Evolutionary conservation across 1,140 invertebrate species (phyloP).

Genomic region (Danaus melanippus): DNA sequence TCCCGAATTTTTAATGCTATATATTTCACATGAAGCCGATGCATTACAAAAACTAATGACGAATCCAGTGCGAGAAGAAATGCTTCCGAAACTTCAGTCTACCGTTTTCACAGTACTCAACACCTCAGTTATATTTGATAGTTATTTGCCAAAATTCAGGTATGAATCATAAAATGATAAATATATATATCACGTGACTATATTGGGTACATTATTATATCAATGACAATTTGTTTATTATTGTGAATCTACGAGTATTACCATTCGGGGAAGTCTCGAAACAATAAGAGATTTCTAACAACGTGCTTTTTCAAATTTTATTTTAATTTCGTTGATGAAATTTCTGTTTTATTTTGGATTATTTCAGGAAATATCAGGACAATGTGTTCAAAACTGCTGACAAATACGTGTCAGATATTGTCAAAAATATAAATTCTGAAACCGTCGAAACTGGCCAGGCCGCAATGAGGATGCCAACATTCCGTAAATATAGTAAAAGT

Average conservation of each 20-base stretch:
- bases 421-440: conserved; percentile 22
- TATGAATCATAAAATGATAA: conserved; percentile 14
- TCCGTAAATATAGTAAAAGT: too few species aligned
- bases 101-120: conserved; percentile 41
- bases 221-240: too few species aligned
- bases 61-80: conserved; percentile 31
- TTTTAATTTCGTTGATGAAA: too few species aligned
- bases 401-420: conserved; percentile 19
- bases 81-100: conserved; percentile 39
- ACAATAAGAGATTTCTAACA: too few species aligned
- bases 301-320: too few species aligned
- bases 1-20: background rate
- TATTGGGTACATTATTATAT: too few species aligned
- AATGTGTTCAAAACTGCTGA: conserved; percentile 25
- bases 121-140: conserved; percentile 32
- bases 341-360: background rate
- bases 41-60: conserved; percentile 28
- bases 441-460: conserved; percentile 19
- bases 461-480: conserved; percentile 6
- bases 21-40: conserved; percentile 21
- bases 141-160: conserved; percentile 27
- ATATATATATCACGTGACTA: background rate
- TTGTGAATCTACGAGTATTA: too few species aligned
- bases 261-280: too few species aligned
- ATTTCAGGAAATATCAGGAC: conserved; percentile 25